Conservation (phyloP, 2,797 vertebrate genomes). For the Semotilus atromaculatus region DNA sequence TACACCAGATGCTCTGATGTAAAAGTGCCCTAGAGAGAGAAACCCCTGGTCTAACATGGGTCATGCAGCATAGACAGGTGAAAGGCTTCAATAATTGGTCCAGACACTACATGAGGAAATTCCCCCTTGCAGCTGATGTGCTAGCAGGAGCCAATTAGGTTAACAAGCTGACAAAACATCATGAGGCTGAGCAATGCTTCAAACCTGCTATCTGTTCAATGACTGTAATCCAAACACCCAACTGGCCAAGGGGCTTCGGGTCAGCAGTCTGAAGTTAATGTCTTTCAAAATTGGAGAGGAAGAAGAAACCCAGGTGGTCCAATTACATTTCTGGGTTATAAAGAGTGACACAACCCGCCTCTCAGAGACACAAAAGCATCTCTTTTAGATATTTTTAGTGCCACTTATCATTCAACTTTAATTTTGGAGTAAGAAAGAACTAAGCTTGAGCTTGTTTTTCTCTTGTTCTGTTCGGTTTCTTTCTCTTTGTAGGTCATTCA, state of each 20-base stretch:
- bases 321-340: conserved; percentile 34
- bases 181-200: conserved; percentile 38
- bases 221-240: conserved; percentile 38
- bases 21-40: conserved; percentile 8
- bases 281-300: conserved; percentile 24
- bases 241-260: conserved; percentile 30
- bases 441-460: background rate
- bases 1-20: conserved; percentile 11
- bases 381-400: conserved; percentile 31
- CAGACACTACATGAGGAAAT: conserved; percentile 43
- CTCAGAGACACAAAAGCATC: background rate
- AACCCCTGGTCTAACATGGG: background rate
- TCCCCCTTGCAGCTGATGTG: conserved; percentile 38
- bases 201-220: conserved; percentile 29
- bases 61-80: conserved; percentile 47
- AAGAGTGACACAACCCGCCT: conserved; percentile 15
- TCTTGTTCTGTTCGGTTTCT: conserved; percentile 29
- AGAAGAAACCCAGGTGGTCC: conserved; percentile 26
- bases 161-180: conserved; percentile 62
- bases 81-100: conserved; percentile 57
- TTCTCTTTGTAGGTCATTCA: conserved; percentile 85
- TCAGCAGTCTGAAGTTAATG: conserved; percentile 33
- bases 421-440: background rate
- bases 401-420: background rate
- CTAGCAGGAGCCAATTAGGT: conserved; percentile 59